phyloP scores from a whole-genome alignment of 1,140 invertebrate species.

The Sinella curviseta region DNA sequence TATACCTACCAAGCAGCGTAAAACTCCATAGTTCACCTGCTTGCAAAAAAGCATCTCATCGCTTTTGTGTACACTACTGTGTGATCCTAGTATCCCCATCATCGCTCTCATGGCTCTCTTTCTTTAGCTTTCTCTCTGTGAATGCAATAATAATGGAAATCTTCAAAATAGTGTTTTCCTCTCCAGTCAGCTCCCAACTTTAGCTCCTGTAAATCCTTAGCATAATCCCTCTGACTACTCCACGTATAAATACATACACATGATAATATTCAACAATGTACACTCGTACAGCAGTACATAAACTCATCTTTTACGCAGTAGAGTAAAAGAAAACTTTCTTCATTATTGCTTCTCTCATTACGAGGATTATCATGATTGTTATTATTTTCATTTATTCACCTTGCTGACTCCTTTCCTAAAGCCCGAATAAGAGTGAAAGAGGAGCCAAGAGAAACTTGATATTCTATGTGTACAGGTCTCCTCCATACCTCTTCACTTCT shows the following conservation, averaged over 20 bases:
- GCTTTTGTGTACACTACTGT: too few species aligned
- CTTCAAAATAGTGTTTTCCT: background rate
- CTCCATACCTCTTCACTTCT: too few species aligned
- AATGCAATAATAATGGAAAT: background rate
- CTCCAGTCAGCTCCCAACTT: background rate
- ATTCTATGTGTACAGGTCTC: background rate
- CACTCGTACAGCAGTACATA: too few species aligned
- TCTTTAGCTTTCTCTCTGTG: too few species aligned
- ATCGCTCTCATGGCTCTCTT: background rate
- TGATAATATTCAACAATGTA: too few species aligned
- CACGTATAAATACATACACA: background rate
- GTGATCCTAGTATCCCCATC: too few species aligned
- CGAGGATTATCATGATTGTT: constrained; percentile 22
- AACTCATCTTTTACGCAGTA: background rate
- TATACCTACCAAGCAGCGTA: too few species aligned
- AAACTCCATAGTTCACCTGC: too few species aligned
- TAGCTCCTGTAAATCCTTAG: background rate
- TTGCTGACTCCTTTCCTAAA: constrained; percentile 15
- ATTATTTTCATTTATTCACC: constrained; percentile 28
- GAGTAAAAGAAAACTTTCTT: constrained; percentile 9
- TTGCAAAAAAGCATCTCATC: too few species aligned
- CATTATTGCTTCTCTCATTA: constrained; percentile 22
- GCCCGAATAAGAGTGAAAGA: background rate
- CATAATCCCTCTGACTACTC: background rate
- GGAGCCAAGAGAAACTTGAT: background rate